A percentile compares a stretch with the other conserved stretches of the same genome.
Evolutionary conservation across 2,113 vertebrate genomes (phyloP).

Genomic region (Rattus norvegicus): DNA sequence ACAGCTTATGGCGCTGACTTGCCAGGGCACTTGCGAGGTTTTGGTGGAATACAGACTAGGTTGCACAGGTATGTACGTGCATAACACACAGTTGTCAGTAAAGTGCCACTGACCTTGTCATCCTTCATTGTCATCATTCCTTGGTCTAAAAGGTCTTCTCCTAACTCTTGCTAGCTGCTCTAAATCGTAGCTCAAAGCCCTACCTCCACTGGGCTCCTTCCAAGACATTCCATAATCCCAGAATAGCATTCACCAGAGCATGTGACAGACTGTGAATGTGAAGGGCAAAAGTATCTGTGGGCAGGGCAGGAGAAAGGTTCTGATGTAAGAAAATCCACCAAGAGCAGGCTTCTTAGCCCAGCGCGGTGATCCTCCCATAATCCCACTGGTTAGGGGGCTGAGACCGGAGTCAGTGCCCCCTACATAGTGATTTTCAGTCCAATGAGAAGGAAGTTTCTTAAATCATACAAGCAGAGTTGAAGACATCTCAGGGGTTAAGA

Average conservation of each 20-base stretch:
- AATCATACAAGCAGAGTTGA: not conserved
- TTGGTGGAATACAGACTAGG: not conserved
- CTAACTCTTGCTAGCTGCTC: not conserved
- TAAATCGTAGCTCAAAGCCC: not conserved
- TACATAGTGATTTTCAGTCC: not conserved
- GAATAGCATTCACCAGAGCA: not conserved
- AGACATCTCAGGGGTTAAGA: not conserved
- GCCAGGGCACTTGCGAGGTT: not conserved
- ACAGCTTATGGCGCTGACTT: not conserved
- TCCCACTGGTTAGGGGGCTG: not conserved
- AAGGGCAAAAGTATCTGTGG: not conserved
- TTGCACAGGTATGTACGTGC: not conserved
- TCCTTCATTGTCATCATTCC: not conserved
- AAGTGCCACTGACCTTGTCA: not conserved
- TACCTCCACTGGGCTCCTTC: not conserved
- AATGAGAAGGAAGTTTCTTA: not conserved
- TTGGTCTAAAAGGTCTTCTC: not conserved
- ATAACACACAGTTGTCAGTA: not conserved
- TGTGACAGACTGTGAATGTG: not conserved
- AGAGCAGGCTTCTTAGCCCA: not conserved
- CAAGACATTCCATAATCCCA: constrained; percentile 19
- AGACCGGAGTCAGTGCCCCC: not conserved
- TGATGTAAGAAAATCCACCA: not conserved
- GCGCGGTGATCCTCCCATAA: not conserved
- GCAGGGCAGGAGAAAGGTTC: not conserved